Conservation (phyloP, 2,113 vertebrate species). For the Hystrix cristata region DNA sequence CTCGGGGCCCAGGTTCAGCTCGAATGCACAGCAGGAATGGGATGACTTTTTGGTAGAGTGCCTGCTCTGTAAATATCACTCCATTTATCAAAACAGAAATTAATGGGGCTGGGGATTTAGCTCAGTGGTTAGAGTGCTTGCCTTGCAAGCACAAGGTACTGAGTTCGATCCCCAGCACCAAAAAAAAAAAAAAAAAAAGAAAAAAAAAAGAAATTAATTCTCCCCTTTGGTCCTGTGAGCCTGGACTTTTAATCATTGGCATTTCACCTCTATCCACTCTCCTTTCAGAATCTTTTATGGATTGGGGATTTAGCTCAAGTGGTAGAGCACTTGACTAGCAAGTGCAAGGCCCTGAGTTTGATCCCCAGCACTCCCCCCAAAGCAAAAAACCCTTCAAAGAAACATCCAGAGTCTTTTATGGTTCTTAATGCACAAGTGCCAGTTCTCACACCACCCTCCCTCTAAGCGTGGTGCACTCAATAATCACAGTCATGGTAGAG, state of each 20-base stretch:
- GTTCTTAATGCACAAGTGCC: neutral
- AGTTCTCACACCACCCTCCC: fast-evolving
- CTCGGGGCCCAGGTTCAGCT: neutral
- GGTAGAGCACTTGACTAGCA: too few relatives aligned
- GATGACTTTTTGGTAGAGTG: neutral
- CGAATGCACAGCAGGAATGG: neutral
- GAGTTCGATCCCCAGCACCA: too few relatives aligned
- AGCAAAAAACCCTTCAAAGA: too few relatives aligned
- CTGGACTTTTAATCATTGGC: neutral
- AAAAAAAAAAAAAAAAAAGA: neutral
- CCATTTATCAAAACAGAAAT: neutral
- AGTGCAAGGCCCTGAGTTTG: too few relatives aligned
- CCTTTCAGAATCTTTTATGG: neutral
- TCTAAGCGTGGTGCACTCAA: fast-evolving
- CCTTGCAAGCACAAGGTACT: too few relatives aligned
- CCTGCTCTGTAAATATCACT: conserved; percentile 11
- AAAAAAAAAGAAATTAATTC: neutral
- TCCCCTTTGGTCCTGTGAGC: neutral
- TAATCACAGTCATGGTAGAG: fast-evolving
- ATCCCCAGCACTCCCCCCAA: too few relatives aligned
- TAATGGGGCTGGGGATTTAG: too few relatives aligned
- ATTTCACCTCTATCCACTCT: neutral
- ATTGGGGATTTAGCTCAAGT: too few relatives aligned
- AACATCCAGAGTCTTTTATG: too few relatives aligned
- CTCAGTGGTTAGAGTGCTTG: too few relatives aligned